Evolutionary conservation across 2,797 vertebrate genomes (phyloP).

Genomic region (Alcedo quadribrachys): DNA sequence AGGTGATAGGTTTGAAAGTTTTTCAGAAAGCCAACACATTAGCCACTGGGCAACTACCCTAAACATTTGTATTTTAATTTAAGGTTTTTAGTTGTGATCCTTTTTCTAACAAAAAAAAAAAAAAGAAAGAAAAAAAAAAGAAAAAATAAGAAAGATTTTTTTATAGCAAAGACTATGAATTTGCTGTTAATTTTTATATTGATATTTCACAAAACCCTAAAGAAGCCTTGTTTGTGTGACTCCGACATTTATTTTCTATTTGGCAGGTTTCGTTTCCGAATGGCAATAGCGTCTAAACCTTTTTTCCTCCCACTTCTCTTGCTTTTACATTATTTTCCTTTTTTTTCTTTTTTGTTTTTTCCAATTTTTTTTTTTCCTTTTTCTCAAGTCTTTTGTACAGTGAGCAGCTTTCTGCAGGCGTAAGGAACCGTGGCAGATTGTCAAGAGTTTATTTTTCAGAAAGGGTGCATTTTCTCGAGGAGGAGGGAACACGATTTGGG

Average conservation of each 20-base stretch:
- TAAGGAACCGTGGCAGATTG: background rate
- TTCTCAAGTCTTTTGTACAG: slow-evolving; percentile 39
- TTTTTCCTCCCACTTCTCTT: slow-evolving; percentile 51
- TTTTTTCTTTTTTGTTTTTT: background rate
- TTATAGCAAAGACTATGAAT: slow-evolving; percentile 75
- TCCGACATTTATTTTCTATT: slow-evolving; percentile 72
- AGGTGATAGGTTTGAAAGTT: slow-evolving; percentile 25
- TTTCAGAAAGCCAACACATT: slow-evolving; percentile 71
- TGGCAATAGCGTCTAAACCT: slow-evolving; percentile 44
- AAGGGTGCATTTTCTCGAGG: background rate
- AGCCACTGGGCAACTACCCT: slow-evolving; percentile 83
- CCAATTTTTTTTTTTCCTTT: background rate
- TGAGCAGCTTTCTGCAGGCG: slow-evolving; percentile 39
- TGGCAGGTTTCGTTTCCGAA: slow-evolving; percentile 63
- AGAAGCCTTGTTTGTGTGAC: slow-evolving; percentile 73
- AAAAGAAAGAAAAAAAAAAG: background rate
- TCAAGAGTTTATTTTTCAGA: slow-evolving; percentile 38
- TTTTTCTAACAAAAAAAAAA: slow-evolving; percentile 68
- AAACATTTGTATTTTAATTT: slow-evolving; percentile 77
- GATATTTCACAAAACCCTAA: slow-evolving; percentile 65
- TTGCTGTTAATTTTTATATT: slow-evolving; percentile 79
- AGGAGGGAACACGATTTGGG: background rate
- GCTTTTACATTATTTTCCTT: slow-evolving; percentile 47
- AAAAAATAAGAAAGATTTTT: slow-evolving; percentile 60
- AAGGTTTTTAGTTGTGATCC: slow-evolving; percentile 65